phyloP scores from a whole-genome alignment of 2,797 vertebrate genomes.

The Jordanella pulchra region DNA sequence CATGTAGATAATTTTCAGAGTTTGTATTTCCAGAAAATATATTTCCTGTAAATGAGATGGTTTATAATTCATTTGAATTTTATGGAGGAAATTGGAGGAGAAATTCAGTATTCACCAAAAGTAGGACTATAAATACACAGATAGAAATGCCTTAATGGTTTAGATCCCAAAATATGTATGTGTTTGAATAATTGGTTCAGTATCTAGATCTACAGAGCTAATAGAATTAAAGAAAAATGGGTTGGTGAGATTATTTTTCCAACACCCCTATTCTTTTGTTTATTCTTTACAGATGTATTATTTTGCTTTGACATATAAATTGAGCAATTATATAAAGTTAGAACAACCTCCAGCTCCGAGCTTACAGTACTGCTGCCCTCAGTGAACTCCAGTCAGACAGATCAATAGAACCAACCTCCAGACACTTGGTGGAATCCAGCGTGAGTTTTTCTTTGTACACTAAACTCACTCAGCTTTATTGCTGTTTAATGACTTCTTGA shows the following conservation, averaged over 20 bases:
- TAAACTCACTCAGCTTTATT: slow-evolving; percentile 1
- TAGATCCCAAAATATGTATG: neutral
- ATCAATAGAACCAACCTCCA: neutral
- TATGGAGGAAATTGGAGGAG: neutral
- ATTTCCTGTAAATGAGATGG: too few relatives aligned
- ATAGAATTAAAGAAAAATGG: neutral
- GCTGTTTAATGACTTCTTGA: slow-evolving; percentile 3
- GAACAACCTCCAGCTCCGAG: neutral
- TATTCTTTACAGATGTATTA: neutral
- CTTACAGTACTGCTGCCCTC: neutral
- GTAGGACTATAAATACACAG: neutral
- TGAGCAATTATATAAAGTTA: neutral
- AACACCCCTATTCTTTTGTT: neutral
- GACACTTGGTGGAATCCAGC: neutral
- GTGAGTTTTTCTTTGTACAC: neutral
- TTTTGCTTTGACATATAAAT: neutral
- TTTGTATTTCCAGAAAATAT: too few relatives aligned
- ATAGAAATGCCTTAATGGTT: too few relatives aligned
- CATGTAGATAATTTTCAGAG: too few relatives aligned
- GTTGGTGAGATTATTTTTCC: neutral
- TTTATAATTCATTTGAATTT: too few relatives aligned
- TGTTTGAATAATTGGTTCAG: neutral
- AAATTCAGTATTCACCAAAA: neutral
- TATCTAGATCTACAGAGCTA: neutral
- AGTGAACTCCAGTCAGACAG: neutral